Base-by-base conservation (phyloP, 2,797 vertebrate species). In the Peromyscus melanophrys region DNA sequence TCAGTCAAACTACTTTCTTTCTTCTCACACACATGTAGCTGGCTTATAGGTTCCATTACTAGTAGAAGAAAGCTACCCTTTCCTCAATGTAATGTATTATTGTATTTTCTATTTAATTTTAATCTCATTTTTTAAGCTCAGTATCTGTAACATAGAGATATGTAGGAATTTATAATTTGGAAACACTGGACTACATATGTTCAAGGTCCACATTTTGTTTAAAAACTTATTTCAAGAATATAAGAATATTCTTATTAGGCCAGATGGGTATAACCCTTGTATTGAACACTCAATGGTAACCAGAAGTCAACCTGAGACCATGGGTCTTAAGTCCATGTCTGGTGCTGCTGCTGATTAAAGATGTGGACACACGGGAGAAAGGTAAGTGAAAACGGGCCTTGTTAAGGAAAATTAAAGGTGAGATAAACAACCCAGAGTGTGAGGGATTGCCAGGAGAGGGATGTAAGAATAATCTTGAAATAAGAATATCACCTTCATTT, bases 401-500 rank as follows among this genome's bases (percentile, higher is more conserved):
- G 31, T 46, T 31, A 49, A 46, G 61, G 82, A 65, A 46, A 55
- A 16, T 55, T 55, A 34, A 65, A 65, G 37, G 59, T 31, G 40
- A 63, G 40, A 46, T 31, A 46, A 46, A 21, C 43, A 49, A 65
- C 29, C 6, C 11, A 4, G 61, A n/a, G 31, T 85, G 31, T 1
- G 46, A 67, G 43, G 16, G n/a, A 43, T 61, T 55, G 7, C n/a
- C 37, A 27, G 13, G 29, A 67, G 29, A 85, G 29, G 29, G 6
- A 85, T 67, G 6, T 21, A 85, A 85, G 83, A 67, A 67, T 23
- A 34, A 13, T 65, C 61, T 65, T 21, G 19, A 84, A 65, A 65
- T 65, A 46, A 96, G 77, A 83, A 65, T 84, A 19, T 49, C 63
- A 77, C 73, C 46, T 94, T 92, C 65, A 89, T 90, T 95, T 84